phyloP scores from a whole-genome alignment of 2,797 vertebrate species.

The Potorous gilbertii region DNA sequence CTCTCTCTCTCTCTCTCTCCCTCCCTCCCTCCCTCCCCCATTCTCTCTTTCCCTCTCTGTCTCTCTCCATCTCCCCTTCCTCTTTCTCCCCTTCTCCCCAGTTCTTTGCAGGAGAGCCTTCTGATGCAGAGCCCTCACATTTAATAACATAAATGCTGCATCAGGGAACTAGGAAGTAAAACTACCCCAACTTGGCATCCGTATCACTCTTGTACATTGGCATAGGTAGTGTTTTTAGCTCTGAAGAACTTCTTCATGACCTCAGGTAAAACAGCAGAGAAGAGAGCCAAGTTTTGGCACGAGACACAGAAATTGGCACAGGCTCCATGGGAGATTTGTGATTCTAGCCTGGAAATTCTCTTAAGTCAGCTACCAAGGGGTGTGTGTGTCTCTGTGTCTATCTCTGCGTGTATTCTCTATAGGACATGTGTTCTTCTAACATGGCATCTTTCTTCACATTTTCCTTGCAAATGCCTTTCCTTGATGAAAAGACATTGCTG shows the following conservation, averaged over 20 bases:
- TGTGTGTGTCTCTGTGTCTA: not conserved
- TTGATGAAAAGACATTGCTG: constrained; percentile 51
- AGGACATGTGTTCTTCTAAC: not conserved
- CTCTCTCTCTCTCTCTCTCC: too few species aligned
- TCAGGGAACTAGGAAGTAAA: constrained; percentile 21
- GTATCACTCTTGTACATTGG: not conserved
- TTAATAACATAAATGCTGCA: constrained; percentile 50
- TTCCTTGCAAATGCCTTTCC: constrained; percentile 46
- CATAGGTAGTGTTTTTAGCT: not conserved
- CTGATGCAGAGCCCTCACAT: not conserved
- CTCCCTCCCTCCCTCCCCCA: not conserved
- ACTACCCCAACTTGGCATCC: not conserved
- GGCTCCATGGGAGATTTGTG: not conserved
- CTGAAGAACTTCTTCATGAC: not conserved
- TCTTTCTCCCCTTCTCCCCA: not conserved
- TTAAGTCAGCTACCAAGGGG: not conserved
- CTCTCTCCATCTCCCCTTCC: not conserved
- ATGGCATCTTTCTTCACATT: constrained; percentile 46
- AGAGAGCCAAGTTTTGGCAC: not conserved
- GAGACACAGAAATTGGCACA: constrained; percentile 20
- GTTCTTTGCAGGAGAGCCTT: not conserved
- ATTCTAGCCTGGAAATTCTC: not conserved
- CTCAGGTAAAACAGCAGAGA: constrained; percentile 32
- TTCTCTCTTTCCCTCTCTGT: not conserved
- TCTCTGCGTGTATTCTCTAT: not conserved